These are phyloP conservation scores for Carposina sasakii DNA, from an alignment of 1,140 invertebrate species.

Conservation along the genomic window DNA sequence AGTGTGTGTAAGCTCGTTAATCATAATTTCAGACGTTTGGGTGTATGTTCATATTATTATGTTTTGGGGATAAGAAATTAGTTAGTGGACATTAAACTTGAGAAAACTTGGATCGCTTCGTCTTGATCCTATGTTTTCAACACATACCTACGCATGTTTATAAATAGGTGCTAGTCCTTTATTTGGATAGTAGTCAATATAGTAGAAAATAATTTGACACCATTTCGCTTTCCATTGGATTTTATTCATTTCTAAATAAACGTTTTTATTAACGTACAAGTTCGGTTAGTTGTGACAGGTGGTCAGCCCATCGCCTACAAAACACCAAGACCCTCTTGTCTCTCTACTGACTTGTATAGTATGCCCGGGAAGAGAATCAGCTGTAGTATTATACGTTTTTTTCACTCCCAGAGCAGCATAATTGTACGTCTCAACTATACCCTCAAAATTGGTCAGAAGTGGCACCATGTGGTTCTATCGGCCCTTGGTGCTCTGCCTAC, in stretches of 20 bases:
- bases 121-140: conserved; percentile 30
- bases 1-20: conserved; percentile 66
- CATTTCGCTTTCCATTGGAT: background rate
- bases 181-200: background rate
- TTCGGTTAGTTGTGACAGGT: background rate
- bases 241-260: background rate
- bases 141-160: too few species aligned
- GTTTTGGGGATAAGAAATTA: conserved; percentile 72
- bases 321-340: too few species aligned
- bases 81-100: conserved; percentile 72
- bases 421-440: too few species aligned
- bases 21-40: conserved; percentile 71
- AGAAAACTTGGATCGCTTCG: conserved; percentile 18
- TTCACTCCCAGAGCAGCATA: too few species aligned
- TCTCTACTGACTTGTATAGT: too few species aligned
- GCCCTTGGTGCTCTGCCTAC: too few species aligned
- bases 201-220: background rate
- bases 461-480: too few species aligned
- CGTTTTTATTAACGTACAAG: background rate
- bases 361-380: too few species aligned
- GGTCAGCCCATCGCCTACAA: background rate
- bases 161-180: background rate
- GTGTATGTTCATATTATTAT: conserved; percentile 68
- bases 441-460: too few species aligned
- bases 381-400: too few species aligned